These are phyloP conservation scores for Enteromius anoplus DNA, from an alignment of 2,797 vertebrate genomes.

Conservation along the genomic window DNA sequence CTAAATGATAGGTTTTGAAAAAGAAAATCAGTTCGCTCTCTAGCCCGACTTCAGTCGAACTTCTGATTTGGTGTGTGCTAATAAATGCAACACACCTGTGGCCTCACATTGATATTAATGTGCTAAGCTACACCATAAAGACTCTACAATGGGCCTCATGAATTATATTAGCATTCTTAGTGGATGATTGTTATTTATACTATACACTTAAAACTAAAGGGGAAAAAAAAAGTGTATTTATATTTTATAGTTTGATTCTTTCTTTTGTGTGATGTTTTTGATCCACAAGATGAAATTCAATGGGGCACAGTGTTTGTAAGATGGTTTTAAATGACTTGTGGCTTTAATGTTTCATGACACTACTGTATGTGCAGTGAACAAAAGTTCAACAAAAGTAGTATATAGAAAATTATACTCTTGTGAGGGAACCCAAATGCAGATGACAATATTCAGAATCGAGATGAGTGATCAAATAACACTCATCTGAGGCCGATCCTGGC, in stretches of 20 bases:
- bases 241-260: not conserved
- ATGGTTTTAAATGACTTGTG: not conserved
- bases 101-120: slow-evolving; percentile 2
- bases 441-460: slow-evolving; percentile 46
- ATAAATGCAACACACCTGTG: slow-evolving; percentile 22
- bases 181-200: not conserved
- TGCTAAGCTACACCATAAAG: not conserved
- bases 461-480: slow-evolving; percentile 54
- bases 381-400: slow-evolving; percentile 32
- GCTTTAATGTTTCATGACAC: not conserved
- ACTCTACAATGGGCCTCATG: not conserved
- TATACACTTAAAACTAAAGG: not conserved
- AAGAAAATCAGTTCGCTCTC: not conserved
- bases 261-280: not conserved
- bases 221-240: not conserved
- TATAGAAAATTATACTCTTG: slow-evolving; percentile 41
- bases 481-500: slow-evolving; percentile 10
- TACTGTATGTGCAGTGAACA: slow-evolving; percentile 9
- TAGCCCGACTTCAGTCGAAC: not conserved
- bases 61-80: not conserved
- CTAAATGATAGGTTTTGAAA: not conserved
- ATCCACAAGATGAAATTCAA: not conserved
- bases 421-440: slow-evolving; percentile 37
- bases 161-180: not conserved
- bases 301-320: not conserved